Conservation (phyloP, 2,113 vertebrate species). For the Quiscalus mexicanus region DNA sequence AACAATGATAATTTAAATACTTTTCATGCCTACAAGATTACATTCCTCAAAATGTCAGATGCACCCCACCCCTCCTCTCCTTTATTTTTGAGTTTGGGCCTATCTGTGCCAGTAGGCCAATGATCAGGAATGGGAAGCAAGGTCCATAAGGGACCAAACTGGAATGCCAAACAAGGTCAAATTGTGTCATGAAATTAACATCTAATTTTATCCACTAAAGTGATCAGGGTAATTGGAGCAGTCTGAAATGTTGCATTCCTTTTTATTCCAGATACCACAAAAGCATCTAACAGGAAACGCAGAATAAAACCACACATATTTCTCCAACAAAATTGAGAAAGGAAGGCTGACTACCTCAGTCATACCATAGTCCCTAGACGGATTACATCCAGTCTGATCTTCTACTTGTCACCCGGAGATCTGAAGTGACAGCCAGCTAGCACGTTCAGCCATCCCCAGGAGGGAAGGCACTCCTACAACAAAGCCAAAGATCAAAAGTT, state of each 20-base stretch:
- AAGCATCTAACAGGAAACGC: neutral
- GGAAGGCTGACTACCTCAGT: neutral
- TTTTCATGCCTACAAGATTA: neutral
- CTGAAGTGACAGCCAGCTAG: neutral
- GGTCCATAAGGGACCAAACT: neutral
- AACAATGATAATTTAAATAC: neutral
- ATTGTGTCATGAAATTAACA: neutral
- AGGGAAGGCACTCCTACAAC: neutral
- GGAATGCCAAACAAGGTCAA: neutral
- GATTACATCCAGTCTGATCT: neutral
- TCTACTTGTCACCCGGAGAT: neutral
- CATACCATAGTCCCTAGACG: neutral
- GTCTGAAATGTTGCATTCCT: neutral
- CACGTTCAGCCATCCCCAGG: neutral
- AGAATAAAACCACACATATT: neutral
- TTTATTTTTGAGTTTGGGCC: neutral
- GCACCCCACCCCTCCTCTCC: no score
- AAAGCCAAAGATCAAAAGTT: constrained; percentile 10
- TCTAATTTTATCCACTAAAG: neutral
- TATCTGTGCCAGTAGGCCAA: neutral
- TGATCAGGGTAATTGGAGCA: accelerated
- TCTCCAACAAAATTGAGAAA: neutral
- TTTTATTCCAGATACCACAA: neutral
- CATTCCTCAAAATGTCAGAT: neutral
- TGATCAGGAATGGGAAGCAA: neutral